phyloP scores from a whole-genome alignment of 2,113 vertebrate species.

The Solea solea region DNA sequence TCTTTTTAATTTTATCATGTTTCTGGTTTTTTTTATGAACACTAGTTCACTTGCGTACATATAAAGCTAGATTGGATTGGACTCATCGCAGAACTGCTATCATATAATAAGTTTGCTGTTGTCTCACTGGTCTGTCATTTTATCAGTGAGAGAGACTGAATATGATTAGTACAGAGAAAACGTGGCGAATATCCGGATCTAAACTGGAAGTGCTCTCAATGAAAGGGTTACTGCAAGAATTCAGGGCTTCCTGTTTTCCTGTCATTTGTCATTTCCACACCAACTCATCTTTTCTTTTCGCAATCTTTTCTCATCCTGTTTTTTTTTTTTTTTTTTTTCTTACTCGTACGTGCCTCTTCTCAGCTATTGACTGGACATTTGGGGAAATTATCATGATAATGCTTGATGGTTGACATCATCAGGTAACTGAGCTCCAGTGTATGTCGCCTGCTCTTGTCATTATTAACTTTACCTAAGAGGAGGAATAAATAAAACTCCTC shows the following conservation, averaged over 20 bases:
- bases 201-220: too few relatives aligned
- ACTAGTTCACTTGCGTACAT: too few relatives aligned
- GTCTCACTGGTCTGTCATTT: not conserved
- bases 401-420: constrained; percentile 1
- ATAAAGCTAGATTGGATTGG: too few relatives aligned
- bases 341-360: not conserved
- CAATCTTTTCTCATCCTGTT: not conserved
- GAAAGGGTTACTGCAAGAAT: not conserved
- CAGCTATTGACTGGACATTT: constrained; percentile 12
- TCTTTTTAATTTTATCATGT: too few relatives aligned
- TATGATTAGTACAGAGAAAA: not conserved
- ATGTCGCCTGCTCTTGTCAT: constrained; percentile 25
- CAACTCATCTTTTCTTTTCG: too few relatives aligned
- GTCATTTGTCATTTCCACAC: not conserved
- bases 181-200: too few relatives aligned
- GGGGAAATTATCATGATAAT: constrained; percentile 10
- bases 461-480: not conserved
- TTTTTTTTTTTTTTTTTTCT: not conserved
- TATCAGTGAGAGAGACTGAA: not conserved
- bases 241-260: not conserved
- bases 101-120: not conserved
- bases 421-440: constrained; percentile 7
- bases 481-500: not conserved
- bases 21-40: too few relatives aligned
- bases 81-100: constrained; percentile 17